Conservation (phyloP, 2,113 vertebrate species). For the Cheirogaleus medius region DNA sequence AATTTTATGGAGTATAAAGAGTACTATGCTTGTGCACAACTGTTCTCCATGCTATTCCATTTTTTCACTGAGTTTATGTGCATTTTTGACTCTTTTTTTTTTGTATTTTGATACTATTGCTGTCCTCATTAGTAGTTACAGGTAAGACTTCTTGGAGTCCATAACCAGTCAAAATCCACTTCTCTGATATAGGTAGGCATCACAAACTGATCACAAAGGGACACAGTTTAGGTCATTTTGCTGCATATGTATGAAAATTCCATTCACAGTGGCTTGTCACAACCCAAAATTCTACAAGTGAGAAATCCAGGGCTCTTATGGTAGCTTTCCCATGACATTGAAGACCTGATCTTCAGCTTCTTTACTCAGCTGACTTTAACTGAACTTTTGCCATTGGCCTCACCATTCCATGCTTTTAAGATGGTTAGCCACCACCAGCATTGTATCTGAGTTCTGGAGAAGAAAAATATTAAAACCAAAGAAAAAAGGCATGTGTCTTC, state of each 20-base stretch:
- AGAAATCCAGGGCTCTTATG: neutral
- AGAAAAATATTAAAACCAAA: neutral
- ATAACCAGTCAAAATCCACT: neutral
- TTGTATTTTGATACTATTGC: neutral
- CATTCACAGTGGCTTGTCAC: neutral
- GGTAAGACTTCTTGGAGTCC: neutral
- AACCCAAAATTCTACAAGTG: neutral
- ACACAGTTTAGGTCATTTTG: neutral
- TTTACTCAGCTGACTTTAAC: neutral
- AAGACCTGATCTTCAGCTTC: neutral
- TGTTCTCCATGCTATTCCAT: neutral
- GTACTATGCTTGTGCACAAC: neutral
- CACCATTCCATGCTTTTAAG: neutral
- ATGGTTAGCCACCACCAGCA: neutral
- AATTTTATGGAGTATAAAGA: neutral
- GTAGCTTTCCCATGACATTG: neutral
- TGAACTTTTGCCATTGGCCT: neutral
- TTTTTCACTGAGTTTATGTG: neutral
- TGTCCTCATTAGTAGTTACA: neutral
- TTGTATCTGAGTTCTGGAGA: neutral
- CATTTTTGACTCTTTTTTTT: neutral
- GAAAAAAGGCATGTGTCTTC: neutral
- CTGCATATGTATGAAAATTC: neutral
- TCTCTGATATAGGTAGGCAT: neutral
- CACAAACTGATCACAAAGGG: neutral